Evolutionary conservation across 2,113 vertebrate species (phyloP).

Genomic region (Triplophysa siluroides): DNA sequence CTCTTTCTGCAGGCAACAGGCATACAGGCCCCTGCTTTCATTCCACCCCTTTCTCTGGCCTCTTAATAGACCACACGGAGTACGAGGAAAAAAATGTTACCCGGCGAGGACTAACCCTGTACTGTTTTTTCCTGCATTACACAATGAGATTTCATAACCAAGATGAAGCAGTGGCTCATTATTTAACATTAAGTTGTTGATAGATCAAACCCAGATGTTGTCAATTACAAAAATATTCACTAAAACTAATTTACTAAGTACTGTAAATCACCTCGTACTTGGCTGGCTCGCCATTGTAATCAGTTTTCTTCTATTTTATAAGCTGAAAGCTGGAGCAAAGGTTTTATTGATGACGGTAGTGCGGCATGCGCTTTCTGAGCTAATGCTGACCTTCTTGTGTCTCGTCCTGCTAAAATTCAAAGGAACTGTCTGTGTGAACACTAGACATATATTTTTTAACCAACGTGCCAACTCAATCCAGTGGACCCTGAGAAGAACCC

Average conservation of each 20-base stretch:
- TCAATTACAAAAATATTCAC: not conserved
- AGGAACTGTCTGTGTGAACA: no score
- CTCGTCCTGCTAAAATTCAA: no score
- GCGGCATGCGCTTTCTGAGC: no score
- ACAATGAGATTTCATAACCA: slow-evolving; percentile 8
- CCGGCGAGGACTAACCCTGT: slow-evolving; percentile 46
- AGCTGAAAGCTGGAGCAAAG: no score
- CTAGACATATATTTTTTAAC: no score
- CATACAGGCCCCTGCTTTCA: slow-evolving; percentile 48
- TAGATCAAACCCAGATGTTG: not conserved
- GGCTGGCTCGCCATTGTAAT: no score
- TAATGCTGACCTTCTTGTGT: no score
- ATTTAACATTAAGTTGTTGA: not conserved
- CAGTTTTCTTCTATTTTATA: no score
- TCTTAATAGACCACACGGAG: slow-evolving; percentile 65
- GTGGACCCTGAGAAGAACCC: no score
- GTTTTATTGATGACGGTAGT: no score
- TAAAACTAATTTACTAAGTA: not conserved
- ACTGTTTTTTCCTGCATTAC: slow-evolving; percentile 35
- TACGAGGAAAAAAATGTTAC: slow-evolving; percentile 63
- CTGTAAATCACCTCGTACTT: no score
- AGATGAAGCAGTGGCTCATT: not conserved
- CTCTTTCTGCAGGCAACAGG: slow-evolving; percentile 65
- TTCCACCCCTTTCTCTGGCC: slow-evolving; percentile 64
- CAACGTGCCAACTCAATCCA: no score